Percentiles rank a stretch among this genome's conserved stretches.
These are phyloP conservation scores for Eulemur rubriventer DNA, from an alignment of 2,797 vertebrate species.

Conservation along the genomic window DNA sequence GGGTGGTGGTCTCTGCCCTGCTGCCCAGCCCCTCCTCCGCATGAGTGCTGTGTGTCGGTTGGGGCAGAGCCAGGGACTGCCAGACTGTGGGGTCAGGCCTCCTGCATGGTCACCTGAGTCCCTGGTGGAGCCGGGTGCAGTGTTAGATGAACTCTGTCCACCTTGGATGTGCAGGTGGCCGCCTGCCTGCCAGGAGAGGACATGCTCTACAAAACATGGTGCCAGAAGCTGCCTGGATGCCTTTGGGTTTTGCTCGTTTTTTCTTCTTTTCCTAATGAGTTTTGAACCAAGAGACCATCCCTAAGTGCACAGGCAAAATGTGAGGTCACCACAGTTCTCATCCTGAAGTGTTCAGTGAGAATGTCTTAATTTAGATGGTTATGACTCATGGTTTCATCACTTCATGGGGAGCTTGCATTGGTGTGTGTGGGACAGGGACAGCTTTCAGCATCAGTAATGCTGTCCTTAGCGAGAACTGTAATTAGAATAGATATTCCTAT, in stretches of 20 bases:
- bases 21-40: background rate
- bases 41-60: too few relatives aligned
- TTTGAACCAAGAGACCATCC: background rate
- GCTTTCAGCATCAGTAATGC: background rate
- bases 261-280: background rate
- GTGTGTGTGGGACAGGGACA: background rate
- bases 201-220: background rate
- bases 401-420: background rate
- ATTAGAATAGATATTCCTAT: background rate
- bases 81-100: background rate
- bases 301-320: background rate
- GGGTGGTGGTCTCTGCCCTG: too few relatives aligned
- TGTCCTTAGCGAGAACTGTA: background rate
- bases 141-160: background rate
- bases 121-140: background rate
- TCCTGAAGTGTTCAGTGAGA: background rate
- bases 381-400: background rate
- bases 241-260: background rate
- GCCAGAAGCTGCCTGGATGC: background rate
- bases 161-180: too few relatives aligned
- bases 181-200: background rate
- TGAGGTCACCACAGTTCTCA: background rate
- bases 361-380: background rate
- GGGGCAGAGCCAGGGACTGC: background rate
- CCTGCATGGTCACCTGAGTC: too few relatives aligned